Evolutionary conservation across 35 echinoderm and acorn worm species (phyloP), one percentile per base, ranked within the genome.

Genomic region (Chiridota heheva): DNA sequence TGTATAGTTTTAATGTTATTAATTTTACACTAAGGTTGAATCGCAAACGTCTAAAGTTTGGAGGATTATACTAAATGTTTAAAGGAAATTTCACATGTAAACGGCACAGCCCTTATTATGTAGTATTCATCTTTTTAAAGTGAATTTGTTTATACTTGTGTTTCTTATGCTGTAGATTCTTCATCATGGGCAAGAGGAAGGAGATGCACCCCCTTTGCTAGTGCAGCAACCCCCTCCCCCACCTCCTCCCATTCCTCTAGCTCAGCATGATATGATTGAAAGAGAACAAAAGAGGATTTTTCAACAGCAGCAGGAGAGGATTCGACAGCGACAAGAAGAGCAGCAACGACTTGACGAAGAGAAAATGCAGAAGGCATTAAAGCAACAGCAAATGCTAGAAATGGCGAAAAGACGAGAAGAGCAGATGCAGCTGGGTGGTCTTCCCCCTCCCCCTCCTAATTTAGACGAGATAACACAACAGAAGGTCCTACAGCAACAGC

Each of bases 351-450:
- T 84, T 43, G 95, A 98, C 55, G 88, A 91, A 58, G 88, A 97
- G 48, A 86, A 90, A 46, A 81, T 77, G 61, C 58, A 86, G 82
- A 96, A 96, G 72, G 92, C 81, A 37, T 44, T 85, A 16, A 84
- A 91, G 40, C 95, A 98, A 53, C 95, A 98, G 75, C 85, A 98
- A 60, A 90, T 96, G 87, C 59, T 96, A 42, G 92, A 84, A 46
- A 83, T 76, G 48, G 89, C 91, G 49, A 51, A 73, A 40, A 61
- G 46, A 49, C 59, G 68, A 10, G 64, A 81, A 28, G 51, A 61
- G 2, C 35, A 37, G 4, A 78, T 58, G 2, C 35, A 37, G 4
- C 58, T 58, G 75, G 56, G 28, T 7, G 36, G 29, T 5, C 36
- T 42, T 36, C 75, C 75, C 65, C 65, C 65, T 60, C 51, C 75